Base-by-base conservation (phyloP, 2,888 invertebrate species). In the Brachylomia viminalis region DNA sequence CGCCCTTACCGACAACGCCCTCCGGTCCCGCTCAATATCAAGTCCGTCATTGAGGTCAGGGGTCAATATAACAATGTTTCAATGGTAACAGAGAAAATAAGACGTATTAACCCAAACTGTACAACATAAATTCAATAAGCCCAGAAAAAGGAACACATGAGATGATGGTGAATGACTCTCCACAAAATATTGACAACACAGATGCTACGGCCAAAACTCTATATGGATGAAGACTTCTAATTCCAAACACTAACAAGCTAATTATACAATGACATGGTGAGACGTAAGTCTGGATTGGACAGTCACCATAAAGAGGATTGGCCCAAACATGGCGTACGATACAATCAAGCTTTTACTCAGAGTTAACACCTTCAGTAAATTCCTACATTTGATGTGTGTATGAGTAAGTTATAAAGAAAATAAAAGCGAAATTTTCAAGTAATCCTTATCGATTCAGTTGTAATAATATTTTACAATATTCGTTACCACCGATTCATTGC, bases 251-350 rank as follows among this genome's bases (percentile, higher is more conserved):
- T 45, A 82, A 70, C 58, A 72, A 83, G 15, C 42, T 59, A 56
- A 67, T 69, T 47, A 72, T 62, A 70, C 47, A 68, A n/a, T 56
- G 66, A 72, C 65, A 71, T 61, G 52, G 59, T 77, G 65, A 65
- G 71, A 81, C 38, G 88, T 87, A 90, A 86, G 90, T 91, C 90
- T 89, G 88, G 84, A 90, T 85, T 89, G 77, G 82, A 77, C 78
- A 85, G 93, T 93, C 94, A 92, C 94, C 96, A 95, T 95, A 95
- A 89, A 96, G 96, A 96, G 96, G 93, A 94, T 96, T 96, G 96
- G 96, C 96, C 95, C 92, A 92, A 92, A 92, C 91, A 87, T 88
- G 93, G 92, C 93, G 87, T 87, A 94, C 94, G 90, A 89, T 76
- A 93, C 92, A 92, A 84, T 85, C 75, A 89, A 91, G 83, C 87